phyloP scores from a whole-genome alignment of 2,888 invertebrate species.

The Trissolcus brochymenae region DNA sequence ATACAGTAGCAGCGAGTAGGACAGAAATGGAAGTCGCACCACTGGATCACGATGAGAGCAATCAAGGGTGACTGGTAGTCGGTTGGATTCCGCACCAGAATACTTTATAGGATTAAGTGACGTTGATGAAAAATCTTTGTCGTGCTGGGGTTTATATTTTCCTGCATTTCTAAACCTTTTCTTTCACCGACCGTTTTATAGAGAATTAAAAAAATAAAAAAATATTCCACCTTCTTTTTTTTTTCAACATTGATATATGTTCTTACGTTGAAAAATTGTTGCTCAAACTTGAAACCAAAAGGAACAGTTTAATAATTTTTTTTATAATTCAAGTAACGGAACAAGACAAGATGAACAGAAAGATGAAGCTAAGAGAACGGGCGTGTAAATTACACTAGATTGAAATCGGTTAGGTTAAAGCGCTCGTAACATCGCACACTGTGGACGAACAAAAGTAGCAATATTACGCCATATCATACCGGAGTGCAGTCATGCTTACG shows the following conservation, averaged over 20 bases:
- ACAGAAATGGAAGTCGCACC: constrained; percentile 49
- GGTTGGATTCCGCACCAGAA: constrained; percentile 28
- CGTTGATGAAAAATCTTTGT: constrained; percentile 26
- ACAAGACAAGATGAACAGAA: neutral
- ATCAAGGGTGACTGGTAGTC: constrained; percentile 51
- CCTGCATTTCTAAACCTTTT: neutral
- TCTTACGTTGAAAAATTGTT: no score
- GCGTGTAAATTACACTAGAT: constrained; percentile 2
- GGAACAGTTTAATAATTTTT: no score
- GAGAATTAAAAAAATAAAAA: no score
- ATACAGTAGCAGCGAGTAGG: constrained; percentile 55
- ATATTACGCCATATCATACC: constrained; percentile 33
- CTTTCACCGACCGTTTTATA: no score
- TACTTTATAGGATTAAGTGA: constrained; percentile 38
- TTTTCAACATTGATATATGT: no score
- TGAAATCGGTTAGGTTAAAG: constrained; percentile 25
- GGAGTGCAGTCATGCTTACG: constrained; percentile 42
- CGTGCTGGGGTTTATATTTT: constrained; percentile 9
- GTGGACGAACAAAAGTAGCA: constrained; percentile 15
- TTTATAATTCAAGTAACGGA: neutral
- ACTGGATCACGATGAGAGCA: constrained; percentile 46
- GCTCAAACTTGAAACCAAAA: no score
- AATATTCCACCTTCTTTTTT: no score
- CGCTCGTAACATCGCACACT: constrained; percentile 4
- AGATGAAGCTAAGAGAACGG: neutral